phyloP scores from a whole-genome alignment of 2,113 vertebrate species.

The Otocyon megalotis region DNA sequence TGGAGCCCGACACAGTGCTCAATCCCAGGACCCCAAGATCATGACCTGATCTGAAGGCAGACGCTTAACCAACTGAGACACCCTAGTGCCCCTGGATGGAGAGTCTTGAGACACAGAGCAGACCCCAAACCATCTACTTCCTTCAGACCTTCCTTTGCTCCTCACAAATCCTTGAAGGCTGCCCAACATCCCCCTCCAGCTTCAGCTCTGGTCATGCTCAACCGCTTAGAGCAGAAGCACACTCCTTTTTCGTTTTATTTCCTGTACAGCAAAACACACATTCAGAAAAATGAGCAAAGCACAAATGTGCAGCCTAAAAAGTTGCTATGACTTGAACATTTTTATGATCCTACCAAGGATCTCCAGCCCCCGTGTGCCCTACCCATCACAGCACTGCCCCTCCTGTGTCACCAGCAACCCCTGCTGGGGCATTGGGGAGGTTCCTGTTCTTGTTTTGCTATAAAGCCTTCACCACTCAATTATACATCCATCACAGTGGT shows the following conservation, averaged over 20 bases:
- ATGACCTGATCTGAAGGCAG: too few relatives aligned
- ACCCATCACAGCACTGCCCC: too few relatives aligned
- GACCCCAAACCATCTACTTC: not conserved
- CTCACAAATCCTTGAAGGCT: not conserved
- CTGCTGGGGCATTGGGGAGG: not conserved
- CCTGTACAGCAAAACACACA: not conserved
- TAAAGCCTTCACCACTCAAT: not conserved
- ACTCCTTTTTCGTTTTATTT: not conserved
- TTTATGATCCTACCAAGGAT: not conserved
- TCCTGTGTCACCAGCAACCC: too few relatives aligned
- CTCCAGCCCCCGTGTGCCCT: rapidly evolving
- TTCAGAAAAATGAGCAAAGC: not conserved
- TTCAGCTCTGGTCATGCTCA: not conserved
- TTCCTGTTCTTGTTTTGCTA: not conserved
- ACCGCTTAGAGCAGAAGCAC: not conserved
- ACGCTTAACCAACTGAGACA: too few relatives aligned
- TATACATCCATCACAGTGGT: not conserved
- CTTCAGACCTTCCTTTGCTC: not conserved
- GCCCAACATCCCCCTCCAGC: not conserved
- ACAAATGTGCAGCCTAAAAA: not conserved
- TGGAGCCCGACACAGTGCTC: too few relatives aligned
- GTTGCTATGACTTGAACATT: too few relatives aligned
- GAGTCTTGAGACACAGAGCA: not conserved
- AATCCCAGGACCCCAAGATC: too few relatives aligned
- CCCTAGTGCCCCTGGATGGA: not conserved